Evolutionary conservation across 2,888 invertebrate species (phyloP).

Genomic region (Podabrus alpinus): DNA sequence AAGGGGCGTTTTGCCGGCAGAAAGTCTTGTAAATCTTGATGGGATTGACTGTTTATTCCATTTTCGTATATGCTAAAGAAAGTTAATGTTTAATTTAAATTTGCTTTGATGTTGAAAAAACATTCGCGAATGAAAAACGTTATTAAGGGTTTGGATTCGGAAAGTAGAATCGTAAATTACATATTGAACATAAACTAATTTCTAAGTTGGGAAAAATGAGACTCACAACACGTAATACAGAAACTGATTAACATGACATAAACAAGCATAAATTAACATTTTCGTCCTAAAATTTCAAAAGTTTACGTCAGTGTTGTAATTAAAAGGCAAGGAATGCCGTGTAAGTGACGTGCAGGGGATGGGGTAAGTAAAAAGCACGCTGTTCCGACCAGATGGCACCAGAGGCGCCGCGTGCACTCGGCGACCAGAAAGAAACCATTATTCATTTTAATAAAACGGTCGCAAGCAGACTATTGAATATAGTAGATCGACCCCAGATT

Average conservation of each 20-base stretch:
- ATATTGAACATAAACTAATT: conserved; percentile 24
- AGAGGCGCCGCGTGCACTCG: conserved; percentile 45
- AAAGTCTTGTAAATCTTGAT: conserved; percentile 45
- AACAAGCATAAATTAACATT: conserved; percentile 52
- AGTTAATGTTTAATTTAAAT: conserved; percentile 20
- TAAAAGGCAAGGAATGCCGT: conserved; percentile 51
- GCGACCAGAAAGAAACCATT: conserved; percentile 52
- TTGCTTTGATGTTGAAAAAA: conserved; percentile 20
- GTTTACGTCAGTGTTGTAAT: conserved; percentile 52
- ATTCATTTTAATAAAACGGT: conserved; percentile 54
- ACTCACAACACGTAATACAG: conserved; percentile 21
- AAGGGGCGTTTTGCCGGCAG: conserved; percentile 56
- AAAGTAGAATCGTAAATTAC: conserved; percentile 19
- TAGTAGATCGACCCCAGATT: conserved; percentile 40
- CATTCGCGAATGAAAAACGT: conserved; percentile 3
- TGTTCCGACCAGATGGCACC: conserved; percentile 53
- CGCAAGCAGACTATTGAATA: conserved; percentile 50
- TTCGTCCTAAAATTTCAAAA: conserved; percentile 53
- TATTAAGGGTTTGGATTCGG: conserved; percentile 13
- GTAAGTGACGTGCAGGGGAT: conserved; percentile 47
- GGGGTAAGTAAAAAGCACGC: conserved; percentile 47
- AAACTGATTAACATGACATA: conserved; percentile 53
- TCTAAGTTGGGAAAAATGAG: conserved; percentile 27
- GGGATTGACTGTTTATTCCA: conserved; percentile 47
- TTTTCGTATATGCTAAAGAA: conserved; percentile 59